Evolutionary conservation across 1,140 invertebrate genomes (phyloP).

Genomic region (Trichoplusia ni): DNA sequence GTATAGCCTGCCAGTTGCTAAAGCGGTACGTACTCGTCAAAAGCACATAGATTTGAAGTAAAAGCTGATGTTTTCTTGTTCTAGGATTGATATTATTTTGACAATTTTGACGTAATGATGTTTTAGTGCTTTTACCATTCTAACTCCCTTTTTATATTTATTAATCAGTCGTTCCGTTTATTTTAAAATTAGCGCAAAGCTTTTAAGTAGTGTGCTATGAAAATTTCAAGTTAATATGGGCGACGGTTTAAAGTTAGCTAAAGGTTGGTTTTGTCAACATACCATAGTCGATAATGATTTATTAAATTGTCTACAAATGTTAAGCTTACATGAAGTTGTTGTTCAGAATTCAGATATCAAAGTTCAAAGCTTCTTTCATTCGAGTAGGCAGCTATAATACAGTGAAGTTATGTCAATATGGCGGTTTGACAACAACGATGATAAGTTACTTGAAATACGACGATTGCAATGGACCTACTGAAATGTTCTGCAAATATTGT

Average conservation of each 20-base stretch:
- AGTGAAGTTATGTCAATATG: too few relatives aligned
- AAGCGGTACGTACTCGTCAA: background rate
- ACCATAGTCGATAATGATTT: too few relatives aligned
- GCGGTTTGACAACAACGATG: too few relatives aligned
- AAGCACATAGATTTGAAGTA: conserved; percentile 53
- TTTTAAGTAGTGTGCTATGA: conserved; percentile 57
- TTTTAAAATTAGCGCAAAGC: conserved; percentile 59
- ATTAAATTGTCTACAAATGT: too few relatives aligned
- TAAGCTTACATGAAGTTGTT: too few relatives aligned
- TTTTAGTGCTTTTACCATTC: conserved; percentile 69
- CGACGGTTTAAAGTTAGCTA: conserved; percentile 64
- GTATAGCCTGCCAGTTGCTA: conserved; percentile 4
- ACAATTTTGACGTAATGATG: conserved; percentile 75
- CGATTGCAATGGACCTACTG: too few relatives aligned
- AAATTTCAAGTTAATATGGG: conserved; percentile 74
- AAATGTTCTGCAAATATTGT: too few relatives aligned
- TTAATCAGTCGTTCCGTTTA: conserved; percentile 54
- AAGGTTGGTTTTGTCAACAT: conserved; percentile 52
- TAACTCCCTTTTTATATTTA: conserved; percentile 66
- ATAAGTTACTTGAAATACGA: too few relatives aligned
- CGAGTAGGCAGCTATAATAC: too few relatives aligned
- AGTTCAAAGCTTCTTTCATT: too few relatives aligned
- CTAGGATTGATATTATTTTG: conserved; percentile 55
- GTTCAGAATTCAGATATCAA: too few relatives aligned
- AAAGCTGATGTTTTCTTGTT: conserved; percentile 58